These are phyloP conservation scores for Hydrozoanthus gracilis DNA, from an alignment of 92 coral and sea anemone genomes.

Conservation along the genomic window DNA sequence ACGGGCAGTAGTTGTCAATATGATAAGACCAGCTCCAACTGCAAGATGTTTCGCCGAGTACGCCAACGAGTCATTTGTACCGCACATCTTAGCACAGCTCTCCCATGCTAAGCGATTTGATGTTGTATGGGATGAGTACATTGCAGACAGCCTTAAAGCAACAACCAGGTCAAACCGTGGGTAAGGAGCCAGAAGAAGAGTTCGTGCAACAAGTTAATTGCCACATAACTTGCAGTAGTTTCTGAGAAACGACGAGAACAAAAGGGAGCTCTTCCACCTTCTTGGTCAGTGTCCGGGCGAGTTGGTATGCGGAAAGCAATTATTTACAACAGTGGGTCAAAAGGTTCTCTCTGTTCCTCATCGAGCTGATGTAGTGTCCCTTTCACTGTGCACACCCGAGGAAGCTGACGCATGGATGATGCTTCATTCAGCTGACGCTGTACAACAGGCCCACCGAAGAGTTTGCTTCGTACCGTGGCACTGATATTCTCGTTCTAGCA, in stretches of 20 bases:
- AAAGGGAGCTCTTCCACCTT: neutral
- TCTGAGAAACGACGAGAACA: neutral
- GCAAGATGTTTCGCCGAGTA: slow-evolving; percentile 13
- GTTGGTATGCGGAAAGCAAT: neutral
- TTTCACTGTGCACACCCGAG: slow-evolving; percentile 35
- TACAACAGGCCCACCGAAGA: slow-evolving; percentile 41
- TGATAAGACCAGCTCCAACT: slow-evolving; percentile 37
- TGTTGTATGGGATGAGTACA: slow-evolving; percentile 36
- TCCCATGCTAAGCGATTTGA: slow-evolving; percentile 33
- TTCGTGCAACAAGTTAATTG: neutral
- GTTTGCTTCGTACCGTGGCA: slow-evolving; percentile 47
- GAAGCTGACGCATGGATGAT: slow-evolving; percentile 44
- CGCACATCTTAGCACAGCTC: slow-evolving; percentile 15
- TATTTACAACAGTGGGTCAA: slow-evolving; percentile 13
- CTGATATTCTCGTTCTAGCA: slow-evolving; percentile 48
- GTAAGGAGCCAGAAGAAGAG: neutral
- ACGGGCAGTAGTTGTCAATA: slow-evolving; percentile 26
- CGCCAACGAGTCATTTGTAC: slow-evolving; percentile 15
- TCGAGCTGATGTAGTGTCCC: neutral
- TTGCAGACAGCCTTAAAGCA: slow-evolving; percentile 33
- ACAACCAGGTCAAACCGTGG: slow-evolving; percentile 24
- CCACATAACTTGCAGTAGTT: neutral
- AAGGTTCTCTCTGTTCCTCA: neutral
- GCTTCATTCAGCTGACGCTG: slow-evolving; percentile 42
- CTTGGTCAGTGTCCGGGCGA: neutral